These are phyloP conservation scores for Drosophila barbarae DNA, from an alignment of 2,888 invertebrate species.

Conservation along the genomic window DNA sequence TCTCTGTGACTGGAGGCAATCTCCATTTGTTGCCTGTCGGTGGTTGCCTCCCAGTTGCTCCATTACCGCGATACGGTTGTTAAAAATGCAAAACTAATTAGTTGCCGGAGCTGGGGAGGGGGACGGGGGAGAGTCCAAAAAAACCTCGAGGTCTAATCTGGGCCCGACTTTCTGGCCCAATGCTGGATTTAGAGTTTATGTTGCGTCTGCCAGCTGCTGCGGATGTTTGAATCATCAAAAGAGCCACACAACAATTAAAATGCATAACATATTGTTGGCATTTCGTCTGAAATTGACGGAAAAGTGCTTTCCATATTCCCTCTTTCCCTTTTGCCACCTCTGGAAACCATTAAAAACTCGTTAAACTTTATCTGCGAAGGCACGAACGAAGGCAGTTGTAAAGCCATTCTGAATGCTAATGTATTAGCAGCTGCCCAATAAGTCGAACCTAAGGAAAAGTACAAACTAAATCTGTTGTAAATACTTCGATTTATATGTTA, in stretches of 20 bases:
- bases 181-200: constrained; percentile 17
- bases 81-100: constrained; percentile 70
- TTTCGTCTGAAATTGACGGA: constrained; percentile 4
- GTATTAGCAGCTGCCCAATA: constrained; percentile 3
- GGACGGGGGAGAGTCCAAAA: constrained; percentile 1
- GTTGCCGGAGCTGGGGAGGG: constrained; percentile 13
- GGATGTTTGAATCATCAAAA: constrained; percentile 10
- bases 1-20: neutral
- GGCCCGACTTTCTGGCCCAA: constrained; percentile 12
- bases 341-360: constrained; percentile 12
- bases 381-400: neutral
- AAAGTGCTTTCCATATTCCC: neutral
- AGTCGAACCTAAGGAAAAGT: neutral
- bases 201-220: constrained; percentile 2
- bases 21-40: constrained; percentile 12
- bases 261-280: constrained; percentile 15
- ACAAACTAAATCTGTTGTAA: constrained; percentile 2
- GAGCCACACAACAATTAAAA: constrained; percentile 13
- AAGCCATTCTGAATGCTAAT: constrained; percentile 9
- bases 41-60: constrained; percentile 7
- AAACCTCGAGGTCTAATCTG: constrained; percentile 11
- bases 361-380: constrained; percentile 5
- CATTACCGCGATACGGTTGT: constrained; percentile 47
- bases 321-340: neutral
- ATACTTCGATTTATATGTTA: constrained; percentile 8